Percentiles rank a stretch among this genome's conserved stretches.
Evolutionary conservation across 2,113 vertebrate species (phyloP).

Genomic region (Vulpes vulpes): DNA sequence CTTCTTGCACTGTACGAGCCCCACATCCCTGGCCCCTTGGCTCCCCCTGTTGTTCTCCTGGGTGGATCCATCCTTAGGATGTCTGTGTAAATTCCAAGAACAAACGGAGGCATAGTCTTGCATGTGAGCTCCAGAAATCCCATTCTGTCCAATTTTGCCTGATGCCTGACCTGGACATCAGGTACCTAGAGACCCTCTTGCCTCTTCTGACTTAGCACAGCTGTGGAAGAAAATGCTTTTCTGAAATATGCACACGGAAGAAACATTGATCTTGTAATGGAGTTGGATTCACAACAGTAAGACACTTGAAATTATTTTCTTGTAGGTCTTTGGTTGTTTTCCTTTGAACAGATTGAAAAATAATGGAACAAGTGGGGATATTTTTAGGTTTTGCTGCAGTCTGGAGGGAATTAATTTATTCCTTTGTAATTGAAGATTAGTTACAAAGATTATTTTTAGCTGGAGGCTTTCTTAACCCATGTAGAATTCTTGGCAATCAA

Average conservation of each 20-base stretch:
- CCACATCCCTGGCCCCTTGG: neutral
- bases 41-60: accelerated
- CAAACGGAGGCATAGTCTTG: neutral
- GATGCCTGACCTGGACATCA: neutral
- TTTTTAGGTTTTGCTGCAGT: neutral
- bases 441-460: neutral
- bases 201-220: neutral
- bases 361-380: neutral
- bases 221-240: neutral
- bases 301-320: neutral
- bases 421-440: slow-evolving; percentile 44
- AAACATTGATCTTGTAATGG: neutral
- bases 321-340: slow-evolving; percentile 27
- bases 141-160: neutral
- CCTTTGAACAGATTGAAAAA: slow-evolving; percentile 19
- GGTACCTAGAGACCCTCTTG: neutral
- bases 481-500: slow-evolving; percentile 31
- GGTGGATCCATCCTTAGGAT: neutral
- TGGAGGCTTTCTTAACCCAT: neutral
- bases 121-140: neutral
- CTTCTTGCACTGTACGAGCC: no score
- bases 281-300: neutral
- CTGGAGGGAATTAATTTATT: neutral
- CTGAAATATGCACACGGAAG: neutral
- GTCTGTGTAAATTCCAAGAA: neutral